Evolutionary conservation across 2,888 invertebrate species (phyloP), one percentile per base, ranked within the genome.

Genomic region (Hipparchia sbordonii): DNA sequence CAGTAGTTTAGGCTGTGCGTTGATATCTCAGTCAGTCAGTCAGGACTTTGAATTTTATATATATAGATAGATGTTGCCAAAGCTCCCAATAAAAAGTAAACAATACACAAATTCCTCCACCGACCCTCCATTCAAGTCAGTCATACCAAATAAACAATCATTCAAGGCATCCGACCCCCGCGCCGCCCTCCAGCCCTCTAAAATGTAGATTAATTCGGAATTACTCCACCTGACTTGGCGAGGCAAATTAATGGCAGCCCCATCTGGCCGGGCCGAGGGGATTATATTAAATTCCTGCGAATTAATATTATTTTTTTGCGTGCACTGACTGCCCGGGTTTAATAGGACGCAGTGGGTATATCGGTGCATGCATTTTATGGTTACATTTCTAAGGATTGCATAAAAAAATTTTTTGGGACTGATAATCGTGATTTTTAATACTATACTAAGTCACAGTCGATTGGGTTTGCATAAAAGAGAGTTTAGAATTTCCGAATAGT

Each of bases 221-320:
- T 85, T 83, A 84, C 81, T 82, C 84, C 85, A 86, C 85, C 85
- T 85, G 86, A 87, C 84, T 82, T 77, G 76, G 75, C 75, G 76
- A 75, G 78, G 73, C 74, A 80, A 82, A 84, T 82, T 84, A 84
- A 83, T 84, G 75, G 76, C 77, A 80, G 74, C 80, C 85, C 83
- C 87, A 86, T 85, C 87, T 87, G 87, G 78, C 76, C 67, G 74
- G 76, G 77, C 78, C 76, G 77, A 79, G 84, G 83, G 87, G 87
- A 83, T 87, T 86, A 87, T 86, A 87, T 86, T 84, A 83, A 83
- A 87, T 86, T 85, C 86, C 84, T 82, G 82, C 81, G 85, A 82
- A 87, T 88, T 87, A 85, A 87, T 88, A 85, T 88, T 86, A 85
- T 84, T 85, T 82, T 82, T 83, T 82, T 65, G 56, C 69, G 74